Conservation (phyloP, 1,140 invertebrate species). For the Apis florea region DNA sequence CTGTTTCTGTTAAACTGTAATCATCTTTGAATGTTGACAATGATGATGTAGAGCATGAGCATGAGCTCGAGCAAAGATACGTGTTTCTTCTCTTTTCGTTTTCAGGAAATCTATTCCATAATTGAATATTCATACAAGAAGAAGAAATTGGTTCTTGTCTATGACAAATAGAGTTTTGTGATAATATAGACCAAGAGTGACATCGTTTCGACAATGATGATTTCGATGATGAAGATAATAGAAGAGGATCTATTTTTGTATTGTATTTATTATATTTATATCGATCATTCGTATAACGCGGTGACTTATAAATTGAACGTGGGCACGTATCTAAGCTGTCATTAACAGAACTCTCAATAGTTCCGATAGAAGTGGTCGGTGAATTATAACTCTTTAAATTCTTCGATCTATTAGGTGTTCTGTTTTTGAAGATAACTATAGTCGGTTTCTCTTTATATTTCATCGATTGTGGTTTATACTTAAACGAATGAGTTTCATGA, state of each 20-base stretch:
- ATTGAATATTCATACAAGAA: neutral
- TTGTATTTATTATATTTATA: neutral
- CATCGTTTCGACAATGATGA: neutral
- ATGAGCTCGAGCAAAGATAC: neutral
- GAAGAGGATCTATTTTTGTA: neutral
- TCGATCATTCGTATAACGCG: neutral
- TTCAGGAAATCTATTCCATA: neutral
- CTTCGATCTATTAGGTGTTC: neutral
- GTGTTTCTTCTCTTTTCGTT: neutral
- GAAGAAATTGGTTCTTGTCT: slow-evolving; percentile 8
- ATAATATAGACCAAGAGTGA: neutral
- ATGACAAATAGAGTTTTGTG: neutral
- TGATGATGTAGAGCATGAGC: neutral
- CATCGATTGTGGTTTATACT: neutral
- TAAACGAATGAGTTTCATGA: neutral
- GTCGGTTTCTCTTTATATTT: slow-evolving; percentile 4
- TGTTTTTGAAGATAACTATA: neutral
- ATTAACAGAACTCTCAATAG: neutral
- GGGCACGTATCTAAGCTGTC: neutral
- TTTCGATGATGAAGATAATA: slow-evolving; percentile 1
- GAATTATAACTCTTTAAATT: slow-evolving; percentile 12
- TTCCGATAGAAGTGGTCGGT: neutral
- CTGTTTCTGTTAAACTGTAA: neutral
- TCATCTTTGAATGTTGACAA: neutral
- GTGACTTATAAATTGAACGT: slow-evolving; percentile 3